A percentile compares a stretch with the other conserved stretches of the same genome.
These are phyloP conservation scores for Pluvialis apricaria DNA, from an alignment of 2,113 vertebrate species.

Conservation along the genomic window DNA sequence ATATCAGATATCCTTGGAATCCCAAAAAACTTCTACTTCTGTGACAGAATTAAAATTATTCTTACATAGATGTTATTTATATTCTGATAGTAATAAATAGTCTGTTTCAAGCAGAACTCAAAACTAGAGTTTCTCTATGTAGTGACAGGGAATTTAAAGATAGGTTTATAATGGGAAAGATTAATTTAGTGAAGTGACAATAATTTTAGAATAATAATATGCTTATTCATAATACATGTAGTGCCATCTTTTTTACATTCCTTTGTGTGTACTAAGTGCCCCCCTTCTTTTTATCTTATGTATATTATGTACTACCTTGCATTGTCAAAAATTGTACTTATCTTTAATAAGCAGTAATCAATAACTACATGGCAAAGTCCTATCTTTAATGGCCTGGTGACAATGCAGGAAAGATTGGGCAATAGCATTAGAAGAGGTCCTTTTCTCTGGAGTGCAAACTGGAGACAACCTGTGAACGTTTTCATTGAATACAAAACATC, in stretches of 20 bases:
- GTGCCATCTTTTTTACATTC: neutral
- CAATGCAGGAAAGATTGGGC: neutral
- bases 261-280: neutral
- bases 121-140: neutral
- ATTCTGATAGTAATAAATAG: neutral
- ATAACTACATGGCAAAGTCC: neutral
- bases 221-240: neutral
- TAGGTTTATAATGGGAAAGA: neutral
- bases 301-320: neutral
- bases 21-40: neutral
- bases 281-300: neutral
- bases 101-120: neutral
- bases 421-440: neutral
- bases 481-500: neutral
- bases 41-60: neutral
- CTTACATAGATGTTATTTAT: neutral
- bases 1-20: neutral
- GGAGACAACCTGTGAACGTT: neutral
- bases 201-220: neutral
- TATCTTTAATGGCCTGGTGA: neutral
- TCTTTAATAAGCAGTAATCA: slow-evolving; percentile 16
- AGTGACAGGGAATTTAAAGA: neutral
- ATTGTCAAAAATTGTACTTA: neutral
- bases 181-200: neutral
- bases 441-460: neutral